Evolutionary conservation across 2,797 vertebrate genomes (phyloP).

Genomic region (Mionectes olivaceus): DNA sequence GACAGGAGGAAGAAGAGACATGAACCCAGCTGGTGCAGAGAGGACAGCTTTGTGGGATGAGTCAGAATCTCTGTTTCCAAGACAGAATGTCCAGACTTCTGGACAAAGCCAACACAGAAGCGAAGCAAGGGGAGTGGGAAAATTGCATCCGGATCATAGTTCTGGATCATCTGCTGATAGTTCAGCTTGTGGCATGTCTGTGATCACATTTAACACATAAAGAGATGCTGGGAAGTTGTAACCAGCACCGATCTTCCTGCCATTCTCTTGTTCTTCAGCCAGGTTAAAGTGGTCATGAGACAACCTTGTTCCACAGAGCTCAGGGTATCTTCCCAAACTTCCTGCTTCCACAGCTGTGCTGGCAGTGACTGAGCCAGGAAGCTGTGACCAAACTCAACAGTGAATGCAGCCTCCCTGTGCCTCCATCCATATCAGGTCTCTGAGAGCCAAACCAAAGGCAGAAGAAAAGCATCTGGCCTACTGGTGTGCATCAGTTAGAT

Average conservation of each 20-base stretch:
- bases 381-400: neutral
- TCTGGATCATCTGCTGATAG: neutral
- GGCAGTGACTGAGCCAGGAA: neutral
- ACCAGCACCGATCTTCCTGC: neutral
- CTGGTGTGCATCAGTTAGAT: neutral
- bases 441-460: neutral
- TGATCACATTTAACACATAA: neutral
- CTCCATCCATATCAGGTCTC: neutral
- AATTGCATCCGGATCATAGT: neutral
- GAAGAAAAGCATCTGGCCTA: neutral
- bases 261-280: neutral
- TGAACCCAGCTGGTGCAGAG: neutral
- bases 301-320: neutral
- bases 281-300: neutral
- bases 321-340: neutral
- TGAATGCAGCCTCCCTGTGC: neutral
- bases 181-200: neutral
- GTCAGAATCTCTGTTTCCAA: neutral
- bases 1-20: neutral
- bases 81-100: neutral
- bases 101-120: neutral
- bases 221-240: neutral
- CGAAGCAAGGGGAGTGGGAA: rapidly evolving
- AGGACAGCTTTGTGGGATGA: neutral
- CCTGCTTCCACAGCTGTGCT: neutral